These are phyloP conservation scores for Atrichornis clamosus DNA, from an alignment of 2,113 vertebrate genomes.

Conservation along the genomic window DNA sequence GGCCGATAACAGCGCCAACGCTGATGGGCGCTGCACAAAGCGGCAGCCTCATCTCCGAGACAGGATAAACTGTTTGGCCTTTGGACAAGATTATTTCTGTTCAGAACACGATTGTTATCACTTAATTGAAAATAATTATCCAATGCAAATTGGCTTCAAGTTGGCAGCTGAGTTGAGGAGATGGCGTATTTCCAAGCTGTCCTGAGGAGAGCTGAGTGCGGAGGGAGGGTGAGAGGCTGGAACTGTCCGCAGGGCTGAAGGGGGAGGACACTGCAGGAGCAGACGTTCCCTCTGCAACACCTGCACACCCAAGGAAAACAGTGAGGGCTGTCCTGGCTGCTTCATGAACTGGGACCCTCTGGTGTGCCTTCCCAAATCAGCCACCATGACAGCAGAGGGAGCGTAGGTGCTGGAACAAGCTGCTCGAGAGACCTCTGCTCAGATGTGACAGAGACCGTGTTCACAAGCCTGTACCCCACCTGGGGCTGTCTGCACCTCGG, in stretches of 20 bases:
- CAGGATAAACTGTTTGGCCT: constrained; percentile 69
- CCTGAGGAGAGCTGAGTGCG: background rate
- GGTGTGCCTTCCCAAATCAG: background rate
- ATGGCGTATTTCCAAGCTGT: constrained; percentile 12
- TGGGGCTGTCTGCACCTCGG: background rate
- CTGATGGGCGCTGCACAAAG: background rate
- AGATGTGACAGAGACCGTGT: rapidly evolving
- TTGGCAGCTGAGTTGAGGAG: constrained; percentile 61
- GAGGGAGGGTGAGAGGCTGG: background rate
- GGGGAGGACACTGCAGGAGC: background rate
- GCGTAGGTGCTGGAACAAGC: background rate
- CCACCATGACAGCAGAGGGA: rapidly evolving
- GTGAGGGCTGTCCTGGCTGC: background rate
- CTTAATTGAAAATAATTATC: constrained; percentile 78
- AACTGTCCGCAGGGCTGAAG: background rate
- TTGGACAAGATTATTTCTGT: constrained; percentile 73
- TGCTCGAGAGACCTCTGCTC: rapidly evolving
- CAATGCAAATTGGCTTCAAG: constrained; percentile 70
- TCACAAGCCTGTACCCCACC: rapidly evolving
- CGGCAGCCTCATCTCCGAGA: constrained; percentile 17
- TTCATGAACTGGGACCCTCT: rapidly evolving
- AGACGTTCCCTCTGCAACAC: background rate
- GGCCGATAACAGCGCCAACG: background rate
- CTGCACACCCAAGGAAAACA: background rate
- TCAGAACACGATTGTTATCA: constrained; percentile 72